Evolutionary conservation across 1,140 invertebrate species (phyloP).

Genomic region (Leptinotarsa texana): DNA sequence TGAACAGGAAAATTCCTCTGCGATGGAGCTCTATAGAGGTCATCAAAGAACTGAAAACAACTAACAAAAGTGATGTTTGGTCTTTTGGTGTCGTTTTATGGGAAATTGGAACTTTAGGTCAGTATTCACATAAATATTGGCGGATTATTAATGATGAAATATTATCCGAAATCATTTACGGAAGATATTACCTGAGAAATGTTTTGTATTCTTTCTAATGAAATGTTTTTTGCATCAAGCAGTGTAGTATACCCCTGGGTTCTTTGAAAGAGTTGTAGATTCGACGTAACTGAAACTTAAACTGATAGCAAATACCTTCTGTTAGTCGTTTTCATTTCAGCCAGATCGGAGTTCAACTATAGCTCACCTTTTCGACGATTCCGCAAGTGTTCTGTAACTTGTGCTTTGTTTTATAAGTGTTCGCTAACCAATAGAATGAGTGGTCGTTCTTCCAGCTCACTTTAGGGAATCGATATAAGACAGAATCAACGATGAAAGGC

Average conservation of each 20-base stretch:
- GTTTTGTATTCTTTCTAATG: background rate
- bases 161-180: conserved; percentile 16
- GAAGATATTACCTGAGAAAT: background rate
- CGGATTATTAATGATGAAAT: too few relatives aligned
- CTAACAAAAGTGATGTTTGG: conserved; percentile 80
- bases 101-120: conserved; percentile 83
- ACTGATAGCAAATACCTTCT: background rate
- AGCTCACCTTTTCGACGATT: too few relatives aligned
- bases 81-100: conserved; percentile 78
- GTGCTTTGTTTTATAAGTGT: too few relatives aligned
- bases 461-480: too few relatives aligned
- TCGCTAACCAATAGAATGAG: too few relatives aligned
- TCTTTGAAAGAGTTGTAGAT: too few relatives aligned
- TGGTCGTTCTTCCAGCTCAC: too few relatives aligned
- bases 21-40: conserved; percentile 82
- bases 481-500: too few relatives aligned
- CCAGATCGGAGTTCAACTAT: background rate
- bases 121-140: conserved; percentile 20
- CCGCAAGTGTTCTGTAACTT: too few relatives aligned
- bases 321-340: background rate
- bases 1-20: conserved; percentile 64
- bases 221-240: background rate
- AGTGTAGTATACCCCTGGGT: too few relatives aligned
- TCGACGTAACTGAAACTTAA: background rate
- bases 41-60: conserved; percentile 69